Conservation (phyloP, 37 sponge, comb jelly and placozoan species). For the Corticium candelabrum region DNA sequence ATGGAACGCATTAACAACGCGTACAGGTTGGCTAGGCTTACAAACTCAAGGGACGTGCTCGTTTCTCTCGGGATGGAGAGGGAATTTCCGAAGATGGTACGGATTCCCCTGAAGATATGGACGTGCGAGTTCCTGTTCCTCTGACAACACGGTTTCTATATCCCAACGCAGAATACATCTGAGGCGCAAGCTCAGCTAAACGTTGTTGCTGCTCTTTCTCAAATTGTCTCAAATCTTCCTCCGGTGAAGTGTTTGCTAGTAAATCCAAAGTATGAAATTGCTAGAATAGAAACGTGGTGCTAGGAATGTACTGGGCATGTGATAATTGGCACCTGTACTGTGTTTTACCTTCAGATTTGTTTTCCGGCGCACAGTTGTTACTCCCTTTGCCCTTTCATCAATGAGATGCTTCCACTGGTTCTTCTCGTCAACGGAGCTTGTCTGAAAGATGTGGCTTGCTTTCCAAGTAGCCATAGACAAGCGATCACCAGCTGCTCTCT, state of each 20-base stretch:
- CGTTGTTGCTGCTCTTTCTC: not conserved
- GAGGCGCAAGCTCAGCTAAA: not conserved
- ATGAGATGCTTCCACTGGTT: not conserved
- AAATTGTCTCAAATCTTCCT: not conserved
- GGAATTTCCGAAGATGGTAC: not conserved
- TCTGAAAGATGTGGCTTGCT: not conserved
- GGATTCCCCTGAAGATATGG: not conserved
- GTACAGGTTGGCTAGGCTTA: too few species aligned
- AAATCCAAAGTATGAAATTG: not conserved
- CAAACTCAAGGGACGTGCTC: too few species aligned
- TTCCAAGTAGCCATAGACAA: not conserved
- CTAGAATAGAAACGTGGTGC: not conserved
- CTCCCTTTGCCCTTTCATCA: not conserved
- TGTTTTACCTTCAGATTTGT: not conserved
- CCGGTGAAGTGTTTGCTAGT: not conserved
- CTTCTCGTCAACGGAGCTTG: not conserved
- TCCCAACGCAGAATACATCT: not conserved
- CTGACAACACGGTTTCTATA: too few species aligned
- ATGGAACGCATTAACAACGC: too few species aligned
- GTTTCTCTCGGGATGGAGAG: too few species aligned
- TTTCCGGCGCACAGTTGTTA: not conserved
- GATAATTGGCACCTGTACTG: not conserved
- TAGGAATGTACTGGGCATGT: too few species aligned
- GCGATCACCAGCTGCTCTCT: not conserved
- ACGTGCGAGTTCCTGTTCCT: not conserved